Percentiles rank a stretch among this genome's conserved stretches.
phyloP scores from a whole-genome alignment of 2,888 invertebrate species.

The Mythimna impura region DNA sequence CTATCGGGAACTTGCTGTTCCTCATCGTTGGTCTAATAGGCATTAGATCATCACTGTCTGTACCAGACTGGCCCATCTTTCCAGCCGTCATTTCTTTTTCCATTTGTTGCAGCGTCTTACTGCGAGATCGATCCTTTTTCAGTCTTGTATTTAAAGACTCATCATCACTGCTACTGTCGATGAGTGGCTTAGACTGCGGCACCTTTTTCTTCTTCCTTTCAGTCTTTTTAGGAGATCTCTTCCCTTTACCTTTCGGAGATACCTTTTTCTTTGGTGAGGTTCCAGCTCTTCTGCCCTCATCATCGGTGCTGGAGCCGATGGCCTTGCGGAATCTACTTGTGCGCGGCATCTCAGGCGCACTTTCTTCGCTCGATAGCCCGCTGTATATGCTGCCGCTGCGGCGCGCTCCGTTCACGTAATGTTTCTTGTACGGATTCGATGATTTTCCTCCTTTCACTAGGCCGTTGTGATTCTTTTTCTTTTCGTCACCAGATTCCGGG shows the following conservation, averaged over 20 bases:
- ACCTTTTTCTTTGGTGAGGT: constrained; percentile 87
- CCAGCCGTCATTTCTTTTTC: constrained; percentile 93
- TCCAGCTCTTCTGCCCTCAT: constrained; percentile 87
- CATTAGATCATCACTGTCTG: constrained; percentile 95
- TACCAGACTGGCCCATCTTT: constrained; percentile 89
- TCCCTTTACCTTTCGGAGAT: constrained; percentile 84
- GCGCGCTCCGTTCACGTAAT: constrained; percentile 94
- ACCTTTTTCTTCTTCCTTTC: constrained; percentile 89
- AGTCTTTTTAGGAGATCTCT: constrained; percentile 83
- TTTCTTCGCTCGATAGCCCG: constrained; percentile 90
- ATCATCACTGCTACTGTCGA: constrained; percentile 92
- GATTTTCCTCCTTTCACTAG: constrained; percentile 88
- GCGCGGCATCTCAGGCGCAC: constrained; percentile 82
- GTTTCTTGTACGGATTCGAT: constrained; percentile 93
- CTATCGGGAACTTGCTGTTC: constrained; percentile 91
- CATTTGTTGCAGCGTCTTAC: constrained; percentile 93
- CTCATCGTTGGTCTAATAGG: constrained; percentile 90
- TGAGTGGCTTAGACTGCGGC: constrained; percentile 85
- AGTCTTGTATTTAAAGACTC: constrained; percentile 84
- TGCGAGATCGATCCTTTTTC: constrained; percentile 84
- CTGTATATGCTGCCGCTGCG: constrained; percentile 92
- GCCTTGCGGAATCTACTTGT: constrained; percentile 78
- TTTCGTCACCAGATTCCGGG: constrained; percentile 90
- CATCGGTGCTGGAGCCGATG: constrained; percentile 91
- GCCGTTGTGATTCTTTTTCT: constrained; percentile 93